phyloP scores from a whole-genome alignment of 2,888 invertebrate species.

The Tiliacea citrago region DNA sequence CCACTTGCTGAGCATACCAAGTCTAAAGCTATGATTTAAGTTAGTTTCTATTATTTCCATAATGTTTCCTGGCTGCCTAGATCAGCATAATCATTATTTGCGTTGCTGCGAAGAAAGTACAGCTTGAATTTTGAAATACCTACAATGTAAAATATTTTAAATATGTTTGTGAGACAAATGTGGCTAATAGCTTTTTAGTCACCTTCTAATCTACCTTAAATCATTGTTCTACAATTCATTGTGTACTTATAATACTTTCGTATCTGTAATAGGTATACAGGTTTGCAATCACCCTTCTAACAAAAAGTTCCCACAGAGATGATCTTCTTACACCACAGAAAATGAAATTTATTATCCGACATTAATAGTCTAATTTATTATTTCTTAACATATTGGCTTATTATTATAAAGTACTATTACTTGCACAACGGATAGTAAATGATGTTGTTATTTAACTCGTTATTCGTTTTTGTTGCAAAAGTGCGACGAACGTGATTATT shows the following conservation, averaged over 20 bases:
- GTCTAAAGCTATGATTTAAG: not conserved
- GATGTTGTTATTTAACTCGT: constrained; percentile 49
- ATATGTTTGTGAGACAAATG: too few relatives aligned
- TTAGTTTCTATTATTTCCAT: constrained; percentile 4
- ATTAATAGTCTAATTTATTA: constrained; percentile 52
- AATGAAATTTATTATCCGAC: constrained; percentile 28
- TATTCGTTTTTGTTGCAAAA: constrained; percentile 41
- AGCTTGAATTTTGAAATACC: not conserved
- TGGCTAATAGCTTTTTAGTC: too few relatives aligned
- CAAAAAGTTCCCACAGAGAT: constrained; percentile 44
- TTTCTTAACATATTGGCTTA: constrained; percentile 52
- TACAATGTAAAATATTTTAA: too few relatives aligned
- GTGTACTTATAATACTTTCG: not conserved
- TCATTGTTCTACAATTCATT: not conserved
- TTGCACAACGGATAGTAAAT: constrained; percentile 43
- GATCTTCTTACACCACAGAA: constrained; percentile 50
- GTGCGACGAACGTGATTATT: constrained; percentile 41
- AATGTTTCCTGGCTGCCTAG: not conserved
- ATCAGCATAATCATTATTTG: not conserved
- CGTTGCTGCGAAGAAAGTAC: not conserved
- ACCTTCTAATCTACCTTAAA: not conserved
- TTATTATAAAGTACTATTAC: constrained; percentile 29
- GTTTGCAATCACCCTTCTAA: constrained; percentile 36
- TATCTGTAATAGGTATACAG: not conserved
- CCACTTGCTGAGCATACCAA: not conserved